phyloP scores from a whole-genome alignment of 2,113 vertebrate species.

The Psammodynastes pulverulentus region DNA sequence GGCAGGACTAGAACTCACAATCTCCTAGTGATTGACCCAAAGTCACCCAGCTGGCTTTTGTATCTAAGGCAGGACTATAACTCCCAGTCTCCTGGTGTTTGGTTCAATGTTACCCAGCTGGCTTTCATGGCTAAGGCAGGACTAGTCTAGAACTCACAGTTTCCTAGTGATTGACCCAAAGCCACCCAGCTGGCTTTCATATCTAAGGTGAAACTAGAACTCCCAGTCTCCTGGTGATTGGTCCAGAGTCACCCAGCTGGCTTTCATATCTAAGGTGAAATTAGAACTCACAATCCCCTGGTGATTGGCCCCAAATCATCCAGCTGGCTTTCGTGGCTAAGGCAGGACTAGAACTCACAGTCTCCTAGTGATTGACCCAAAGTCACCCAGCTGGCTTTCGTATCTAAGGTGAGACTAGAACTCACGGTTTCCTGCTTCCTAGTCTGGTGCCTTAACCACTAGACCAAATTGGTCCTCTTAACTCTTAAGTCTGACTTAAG shows the following conservation, averaged over 20 bases:
- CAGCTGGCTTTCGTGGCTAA: background rate
- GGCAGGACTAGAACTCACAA: no score
- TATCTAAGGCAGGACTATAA: background rate
- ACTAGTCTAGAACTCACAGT: no score
- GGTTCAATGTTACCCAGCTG: background rate
- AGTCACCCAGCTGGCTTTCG: no score
- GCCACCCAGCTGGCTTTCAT: no score
- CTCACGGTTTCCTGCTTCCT: background rate
- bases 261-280: background rate
- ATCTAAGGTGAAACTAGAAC: no score
- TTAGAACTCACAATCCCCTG: background rate
- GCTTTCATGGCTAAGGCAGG: no score
- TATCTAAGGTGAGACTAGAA: no score
- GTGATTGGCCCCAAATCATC: background rate
- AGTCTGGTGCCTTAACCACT: background rate
- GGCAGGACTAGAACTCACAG: background rate
- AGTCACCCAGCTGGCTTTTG: background rate
- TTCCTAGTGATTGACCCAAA: no score
- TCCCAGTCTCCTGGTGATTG: no score
- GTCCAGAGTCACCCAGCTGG: background rate
- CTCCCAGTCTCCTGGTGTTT: background rate
- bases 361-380: background rate
- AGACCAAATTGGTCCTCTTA: background rate
- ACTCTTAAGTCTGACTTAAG: background rate
- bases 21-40: background rate